Evolutionary conservation across 2,888 invertebrate species (phyloP), one percentile per base, ranked within the genome.

Genomic region (Cecidostiba fungosa): DNA sequence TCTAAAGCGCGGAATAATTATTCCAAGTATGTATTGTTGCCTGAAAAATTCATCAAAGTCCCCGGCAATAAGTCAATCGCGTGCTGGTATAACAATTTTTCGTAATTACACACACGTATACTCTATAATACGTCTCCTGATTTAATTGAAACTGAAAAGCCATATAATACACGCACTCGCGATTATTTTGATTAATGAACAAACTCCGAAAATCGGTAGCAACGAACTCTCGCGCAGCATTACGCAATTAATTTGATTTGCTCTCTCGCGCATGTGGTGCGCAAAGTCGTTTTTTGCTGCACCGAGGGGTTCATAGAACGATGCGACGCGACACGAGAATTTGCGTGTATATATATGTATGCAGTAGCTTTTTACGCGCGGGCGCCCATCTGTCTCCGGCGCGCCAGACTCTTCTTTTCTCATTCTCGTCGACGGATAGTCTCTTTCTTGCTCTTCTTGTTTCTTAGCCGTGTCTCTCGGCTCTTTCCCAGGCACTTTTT

Each of bases 321-420:
- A 66, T 54, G 77, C 69, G 77, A 69, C 50, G 54, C 50, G 36
- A 39, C 43, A 26, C 54, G 82, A 80, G 83, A 83, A 83, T 85
- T 82, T 69, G 82, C 86, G 70, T 39, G 6, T 59, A 59, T 54
- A 54, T 54, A 54, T 54, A 5, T 19, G n/a, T 54, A 10, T 69
- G 23, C 16, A 36, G 47, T 32, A 26, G 59, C 70, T 82, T 84
- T 86, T 86, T 84, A 69, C 73, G 69, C 73, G 69, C 36, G 62
- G 86, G 70, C 86, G 85, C 85, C 85, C 87, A 87, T 87, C 85
- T 87, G 87, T 87, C 87, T 87, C 85, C 66, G 32, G n/a, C 59
- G 62, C 36, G 59, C 79, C 16, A 69, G 47, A 66, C 77, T n/a
- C 62, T 43, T 78, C 77, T 82, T 50, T n/a, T 84, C 62, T 78